Evolutionary conservation across 2,888 invertebrate species (phyloP).

Genomic region (Conchocele bisecta): DNA sequence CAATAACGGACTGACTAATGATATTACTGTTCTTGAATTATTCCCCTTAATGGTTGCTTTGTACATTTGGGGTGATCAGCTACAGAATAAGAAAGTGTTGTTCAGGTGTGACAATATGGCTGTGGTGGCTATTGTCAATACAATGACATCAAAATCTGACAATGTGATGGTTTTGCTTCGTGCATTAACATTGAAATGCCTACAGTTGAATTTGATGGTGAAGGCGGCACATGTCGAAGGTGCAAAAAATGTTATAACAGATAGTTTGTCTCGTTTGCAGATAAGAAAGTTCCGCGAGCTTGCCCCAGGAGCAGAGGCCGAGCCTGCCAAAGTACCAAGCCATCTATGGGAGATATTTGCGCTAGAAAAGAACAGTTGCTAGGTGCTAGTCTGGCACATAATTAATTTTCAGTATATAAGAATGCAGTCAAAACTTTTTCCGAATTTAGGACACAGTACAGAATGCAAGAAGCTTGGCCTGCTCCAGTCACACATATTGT

Average conservation of each 20-base stretch:
- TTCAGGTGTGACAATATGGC: slow-evolving; percentile 26
- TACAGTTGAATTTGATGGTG: slow-evolving; percentile 24
- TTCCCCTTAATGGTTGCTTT: slow-evolving; percentile 27
- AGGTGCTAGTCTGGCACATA: slow-evolving; percentile 1
- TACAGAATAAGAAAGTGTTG: slow-evolving; percentile 25
- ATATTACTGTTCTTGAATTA: slow-evolving; percentile 20
- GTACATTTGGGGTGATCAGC: slow-evolving; percentile 21
- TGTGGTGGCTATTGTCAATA: slow-evolving; percentile 29
- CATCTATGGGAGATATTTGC: slow-evolving; percentile 39
- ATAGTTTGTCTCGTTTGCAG: slow-evolving; percentile 38
- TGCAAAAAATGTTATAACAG: slow-evolving; percentile 7
- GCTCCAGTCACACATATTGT: slow-evolving; percentile 7
- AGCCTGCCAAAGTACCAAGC: slow-evolving; percentile 15
- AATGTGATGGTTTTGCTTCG: slow-evolving; percentile 17
- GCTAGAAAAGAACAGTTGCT: slow-evolving; percentile 8
- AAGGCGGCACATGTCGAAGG: slow-evolving; percentile 32
- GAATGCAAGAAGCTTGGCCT: neutral
- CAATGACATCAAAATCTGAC: slow-evolving; percentile 18
- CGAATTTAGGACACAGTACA: neutral
- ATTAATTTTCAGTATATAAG: slow-evolving; percentile 4
- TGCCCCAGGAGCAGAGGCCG: slow-evolving; percentile 17
- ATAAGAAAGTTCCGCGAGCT: slow-evolving; percentile 19
- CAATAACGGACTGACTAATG: slow-evolving; percentile 2
- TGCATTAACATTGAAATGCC: slow-evolving; percentile 25
- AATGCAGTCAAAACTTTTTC: slow-evolving; percentile 8